Evolutionary conservation across 53 echinoderm and acorn worm species (phyloP), one percentile per base, ranked within the genome.

Genomic region (Holothuria scabra): DNA sequence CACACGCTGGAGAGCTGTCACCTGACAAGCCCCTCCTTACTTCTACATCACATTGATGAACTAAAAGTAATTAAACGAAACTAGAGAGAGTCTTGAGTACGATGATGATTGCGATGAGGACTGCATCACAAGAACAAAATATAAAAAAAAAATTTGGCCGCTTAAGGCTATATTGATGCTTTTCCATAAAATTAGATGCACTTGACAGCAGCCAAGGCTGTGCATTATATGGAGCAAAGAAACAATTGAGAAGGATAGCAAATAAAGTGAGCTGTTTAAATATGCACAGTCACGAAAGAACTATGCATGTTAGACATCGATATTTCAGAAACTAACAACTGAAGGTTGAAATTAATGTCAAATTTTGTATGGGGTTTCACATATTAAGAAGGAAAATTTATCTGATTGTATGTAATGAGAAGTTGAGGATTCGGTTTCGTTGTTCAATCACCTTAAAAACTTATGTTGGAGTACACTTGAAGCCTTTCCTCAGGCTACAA

Each of bases 121-220:
- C 82, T 81, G 82, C 41, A 64, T 81, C 82, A 81, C 62, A 81
- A 81, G 82, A 81, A 81, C 26, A 81, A 63, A 64, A 81, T 81
- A 63, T 41, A 81, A 33, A 78, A 78, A 58, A 76, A 58, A 48
- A 64, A 81, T 44, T 61, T 61, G 63, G 62, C 82, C 29, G 82
- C 82, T 81, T 81, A 81, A 61, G 82, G 82, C 82, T 63, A 81
- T 64, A 81, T 64, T 81, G 82, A 81, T 63, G 82, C 82, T 81
- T 46, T 81, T 81, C 78, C 62, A 81, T 81, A 64, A 81, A 81
- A 81, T 81, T 81, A 81, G 82, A 81, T 46, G 65, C 56, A 78
- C 78, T 78, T 78, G 78, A 78, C 78, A 29, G 78, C 62, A 41
- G 64, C 65, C 82, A 81, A 64, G 64, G 82, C 82, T 63, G 82